Evolutionary conservation across 2,888 invertebrate genomes (phyloP).

Genomic region (Pachymerium ferrugineum): DNA sequence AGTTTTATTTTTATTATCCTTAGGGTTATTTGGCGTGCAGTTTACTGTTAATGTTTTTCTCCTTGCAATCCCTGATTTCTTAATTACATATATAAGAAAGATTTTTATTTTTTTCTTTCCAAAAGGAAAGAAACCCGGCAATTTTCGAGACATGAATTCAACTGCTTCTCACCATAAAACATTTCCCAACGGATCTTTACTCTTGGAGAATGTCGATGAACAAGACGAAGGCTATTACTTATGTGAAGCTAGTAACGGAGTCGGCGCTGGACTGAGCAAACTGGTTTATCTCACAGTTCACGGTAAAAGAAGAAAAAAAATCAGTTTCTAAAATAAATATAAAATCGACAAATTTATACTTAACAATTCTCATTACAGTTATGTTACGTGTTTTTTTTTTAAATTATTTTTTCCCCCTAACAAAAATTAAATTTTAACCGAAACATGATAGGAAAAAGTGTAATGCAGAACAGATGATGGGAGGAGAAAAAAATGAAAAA

Average conservation of each 20-base stretch:
- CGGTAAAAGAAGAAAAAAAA: slow-evolving; percentile 41
- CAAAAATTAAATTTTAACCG: no score
- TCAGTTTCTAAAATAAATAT: not conserved
- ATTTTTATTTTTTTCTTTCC: not conserved
- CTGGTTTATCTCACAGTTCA: slow-evolving; percentile 47
- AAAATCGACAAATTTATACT: no score
- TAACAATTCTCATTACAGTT: no score
- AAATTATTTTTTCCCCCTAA: no score
- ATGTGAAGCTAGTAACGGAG: slow-evolving; percentile 48
- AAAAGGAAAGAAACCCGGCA: slow-evolving; percentile 7
- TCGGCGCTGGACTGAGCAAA: slow-evolving; percentile 47
- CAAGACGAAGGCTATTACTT: slow-evolving; percentile 46
- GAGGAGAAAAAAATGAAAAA: not conserved
- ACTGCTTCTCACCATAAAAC: not conserved
- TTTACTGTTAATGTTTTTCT: no score
- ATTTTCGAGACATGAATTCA: slow-evolving; percentile 20
- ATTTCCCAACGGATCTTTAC: slow-evolving; percentile 19
- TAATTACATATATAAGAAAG: no score
- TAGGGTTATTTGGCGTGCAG: no score
- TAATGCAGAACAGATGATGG: not conserved
- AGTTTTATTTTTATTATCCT: no score
- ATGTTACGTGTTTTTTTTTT: no score
- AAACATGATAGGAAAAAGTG: no score
- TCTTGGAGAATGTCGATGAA: slow-evolving; percentile 17
- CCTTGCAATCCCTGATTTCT: no score